Conservation (phyloP, 2,888 invertebrate species). For the Laspeyria flexula region DNA sequence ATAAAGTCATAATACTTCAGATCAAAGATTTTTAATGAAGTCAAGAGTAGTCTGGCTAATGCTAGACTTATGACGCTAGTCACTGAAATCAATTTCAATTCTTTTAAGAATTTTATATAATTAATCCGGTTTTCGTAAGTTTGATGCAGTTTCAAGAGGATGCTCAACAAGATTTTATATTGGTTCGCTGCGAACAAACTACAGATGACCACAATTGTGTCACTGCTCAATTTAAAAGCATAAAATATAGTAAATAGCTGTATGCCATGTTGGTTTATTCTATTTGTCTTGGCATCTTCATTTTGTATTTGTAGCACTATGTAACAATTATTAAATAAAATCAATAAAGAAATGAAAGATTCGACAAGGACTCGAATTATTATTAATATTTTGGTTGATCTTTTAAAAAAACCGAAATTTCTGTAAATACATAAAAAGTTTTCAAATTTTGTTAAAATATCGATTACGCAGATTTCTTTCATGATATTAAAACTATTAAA, state of each 20-base stretch:
- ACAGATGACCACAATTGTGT: background rate
- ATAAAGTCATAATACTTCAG: too few species aligned
- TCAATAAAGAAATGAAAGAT: background rate
- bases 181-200: background rate
- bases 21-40: background rate
- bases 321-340: background rate
- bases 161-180: background rate
- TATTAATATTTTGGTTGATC: background rate
- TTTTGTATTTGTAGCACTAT: background rate
- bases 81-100: background rate
- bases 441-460: background rate
- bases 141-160: background rate
- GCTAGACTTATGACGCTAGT: background rate
- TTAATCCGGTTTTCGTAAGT: background rate
- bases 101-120: background rate
- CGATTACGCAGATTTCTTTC: background rate
- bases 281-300: background rate
- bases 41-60: background rate
- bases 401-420: background rate
- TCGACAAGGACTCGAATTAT: background rate
- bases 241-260: background rate
- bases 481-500: too few species aligned
- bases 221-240: background rate
- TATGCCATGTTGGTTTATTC: background rate
- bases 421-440: background rate